Evolutionary conservation across 2,113 vertebrate species (phyloP).

Genomic region (Recurvirostra avosetta): DNA sequence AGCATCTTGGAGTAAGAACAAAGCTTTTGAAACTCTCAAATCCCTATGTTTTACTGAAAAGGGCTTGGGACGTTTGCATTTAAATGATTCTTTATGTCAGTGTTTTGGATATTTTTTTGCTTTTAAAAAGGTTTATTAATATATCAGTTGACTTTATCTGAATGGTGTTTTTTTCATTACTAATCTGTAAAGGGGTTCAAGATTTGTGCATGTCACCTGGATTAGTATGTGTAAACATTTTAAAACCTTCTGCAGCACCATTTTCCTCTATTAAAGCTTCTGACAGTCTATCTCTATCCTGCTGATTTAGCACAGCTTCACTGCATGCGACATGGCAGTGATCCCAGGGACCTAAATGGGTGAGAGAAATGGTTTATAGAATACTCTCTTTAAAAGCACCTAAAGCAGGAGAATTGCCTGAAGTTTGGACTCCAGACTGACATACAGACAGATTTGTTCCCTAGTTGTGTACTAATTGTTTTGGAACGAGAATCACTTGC

Average conservation of each 20-base stretch:
- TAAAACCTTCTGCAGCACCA: not conserved
- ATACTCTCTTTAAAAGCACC: not conserved
- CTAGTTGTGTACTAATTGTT: not conserved
- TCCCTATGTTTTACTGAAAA: not conserved
- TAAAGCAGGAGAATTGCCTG: not conserved
- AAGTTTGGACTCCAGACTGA: not conserved
- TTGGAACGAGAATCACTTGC: not conserved
- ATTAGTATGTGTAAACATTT: not conserved
- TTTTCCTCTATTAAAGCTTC: not conserved
- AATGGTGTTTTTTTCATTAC: not conserved
- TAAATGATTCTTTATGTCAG: not conserved
- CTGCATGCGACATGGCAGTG: not conserved
- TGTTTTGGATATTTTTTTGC: not conserved
- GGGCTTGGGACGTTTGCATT: not conserved
- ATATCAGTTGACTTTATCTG: not conserved
- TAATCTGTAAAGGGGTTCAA: not conserved
- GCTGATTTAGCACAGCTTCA: not conserved
- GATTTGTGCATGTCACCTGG: not conserved
- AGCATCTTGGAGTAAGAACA: not conserved
- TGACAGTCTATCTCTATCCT: not conserved
- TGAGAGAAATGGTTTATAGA: not conserved
- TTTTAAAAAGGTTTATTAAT: not conserved
- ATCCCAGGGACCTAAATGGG: not conserved
- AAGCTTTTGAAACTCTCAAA: not conserved
- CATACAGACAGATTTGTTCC: not conserved